A percentile compares a stretch with the other conserved stretches of the same genome.
phyloP scores from a whole-genome alignment of 2,888 invertebrate species.

The Anarsia innoxiella region DNA sequence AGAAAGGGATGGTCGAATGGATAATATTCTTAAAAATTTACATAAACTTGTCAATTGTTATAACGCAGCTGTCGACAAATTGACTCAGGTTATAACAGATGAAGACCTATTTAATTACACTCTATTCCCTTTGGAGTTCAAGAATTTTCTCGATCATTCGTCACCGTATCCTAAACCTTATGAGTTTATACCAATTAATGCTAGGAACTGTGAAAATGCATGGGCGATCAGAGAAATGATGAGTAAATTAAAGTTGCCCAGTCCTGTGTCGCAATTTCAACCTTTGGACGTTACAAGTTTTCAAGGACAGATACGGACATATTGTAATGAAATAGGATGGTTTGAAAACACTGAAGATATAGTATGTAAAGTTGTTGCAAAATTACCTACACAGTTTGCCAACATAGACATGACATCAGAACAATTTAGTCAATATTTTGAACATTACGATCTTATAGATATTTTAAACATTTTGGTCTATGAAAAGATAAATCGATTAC shows the following conservation, averaged over 20 bases:
- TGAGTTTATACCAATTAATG: slow-evolving; percentile 79
- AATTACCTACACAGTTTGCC: slow-evolving; percentile 51
- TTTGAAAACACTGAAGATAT: slow-evolving; percentile 62
- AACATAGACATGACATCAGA: slow-evolving; percentile 46
- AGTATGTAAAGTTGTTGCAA: slow-evolving; percentile 65
- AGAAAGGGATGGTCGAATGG: slow-evolving; percentile 50
- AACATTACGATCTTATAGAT: slow-evolving; percentile 67
- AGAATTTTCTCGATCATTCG: slow-evolving; percentile 60
- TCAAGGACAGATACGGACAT: slow-evolving; percentile 61
- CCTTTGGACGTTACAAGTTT: slow-evolving; percentile 52
- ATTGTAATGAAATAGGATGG: slow-evolving; percentile 68
- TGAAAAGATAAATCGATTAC: slow-evolving; percentile 68
- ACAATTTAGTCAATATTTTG: slow-evolving; percentile 50
- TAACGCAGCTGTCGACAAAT: slow-evolving; percentile 79
- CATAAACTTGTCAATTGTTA: slow-evolving; percentile 77
- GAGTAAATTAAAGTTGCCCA: slow-evolving; percentile 71
- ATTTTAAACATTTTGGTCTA: slow-evolving; percentile 71
- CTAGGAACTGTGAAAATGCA: slow-evolving; percentile 70
- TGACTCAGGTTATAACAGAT: slow-evolving; percentile 76
- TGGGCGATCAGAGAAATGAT: slow-evolving; percentile 68
- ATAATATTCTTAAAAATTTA: slow-evolving; percentile 68
- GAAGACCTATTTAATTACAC: slow-evolving; percentile 75
- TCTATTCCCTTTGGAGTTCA: slow-evolving; percentile 79
- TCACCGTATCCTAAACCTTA: slow-evolving; percentile 77
- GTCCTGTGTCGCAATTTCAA: slow-evolving; percentile 56